phyloP scores from a whole-genome alignment of 1,140 invertebrate genomes.

The Drosophila willistoni region DNA sequence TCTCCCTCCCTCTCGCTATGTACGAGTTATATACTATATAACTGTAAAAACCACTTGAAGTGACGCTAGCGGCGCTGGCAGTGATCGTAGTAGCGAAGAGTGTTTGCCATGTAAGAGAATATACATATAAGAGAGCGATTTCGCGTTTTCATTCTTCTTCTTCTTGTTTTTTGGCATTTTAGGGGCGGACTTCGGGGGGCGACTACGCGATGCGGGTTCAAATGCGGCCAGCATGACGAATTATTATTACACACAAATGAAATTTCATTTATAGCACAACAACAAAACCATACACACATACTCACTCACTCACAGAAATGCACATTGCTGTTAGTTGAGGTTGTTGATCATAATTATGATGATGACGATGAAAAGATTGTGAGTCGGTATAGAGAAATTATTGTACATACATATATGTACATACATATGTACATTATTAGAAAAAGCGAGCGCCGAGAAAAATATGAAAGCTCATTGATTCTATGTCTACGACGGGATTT shows the following conservation, averaged over 20 bases:
- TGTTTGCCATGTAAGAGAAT: constrained; percentile 24
- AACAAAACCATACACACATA: constrained; percentile 11
- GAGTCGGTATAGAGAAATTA: constrained; percentile 30
- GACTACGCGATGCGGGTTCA: constrained; percentile 70
- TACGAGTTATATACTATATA: constrained; percentile 60
- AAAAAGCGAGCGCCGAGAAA: constrained; percentile 8
- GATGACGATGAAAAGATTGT: constrained; percentile 48
- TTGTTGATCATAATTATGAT: constrained; percentile 31
- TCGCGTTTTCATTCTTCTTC: constrained; percentile 16
- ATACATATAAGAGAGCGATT: constrained; percentile 23
- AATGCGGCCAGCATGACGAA: constrained; percentile 79
- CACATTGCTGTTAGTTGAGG: constrained; percentile 67
- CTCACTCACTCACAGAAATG: constrained; percentile 45
- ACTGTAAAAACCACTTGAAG: constrained; percentile 76
- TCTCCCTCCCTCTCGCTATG: constrained; percentile 32
- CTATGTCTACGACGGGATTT: constrained; percentile 13
- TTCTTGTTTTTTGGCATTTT: constrained; percentile 57
- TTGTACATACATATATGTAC: constrained; percentile 1
- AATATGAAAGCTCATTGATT: constrained; percentile 72
- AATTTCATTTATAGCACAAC: constrained; percentile 72
- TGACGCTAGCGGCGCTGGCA: constrained; percentile 41
- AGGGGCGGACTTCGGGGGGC: constrained; percentile 53
- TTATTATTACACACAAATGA: constrained; percentile 75
- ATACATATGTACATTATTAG: constrained; percentile 8
- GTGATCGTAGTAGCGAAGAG: constrained; percentile 42